Percentiles rank a stretch among this genome's conserved stretches.
phyloP scores from a whole-genome alignment of 2,888 invertebrate genomes.

The Lasius fuliginosus region DNA sequence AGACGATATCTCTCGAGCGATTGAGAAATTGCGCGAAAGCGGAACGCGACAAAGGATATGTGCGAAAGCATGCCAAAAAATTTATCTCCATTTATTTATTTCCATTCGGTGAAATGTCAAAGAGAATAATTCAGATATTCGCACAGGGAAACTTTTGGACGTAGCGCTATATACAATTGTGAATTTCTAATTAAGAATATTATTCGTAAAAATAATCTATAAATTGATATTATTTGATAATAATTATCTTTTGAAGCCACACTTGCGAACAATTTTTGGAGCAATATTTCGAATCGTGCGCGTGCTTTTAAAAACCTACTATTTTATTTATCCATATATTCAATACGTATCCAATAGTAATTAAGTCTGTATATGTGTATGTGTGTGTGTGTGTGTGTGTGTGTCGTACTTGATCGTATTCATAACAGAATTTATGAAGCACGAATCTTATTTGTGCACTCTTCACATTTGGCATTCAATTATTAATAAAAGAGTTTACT shows the following conservation, averaged over 20 bases:
- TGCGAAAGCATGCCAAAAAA: constrained; percentile 21
- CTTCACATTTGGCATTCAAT: constrained; percentile 1
- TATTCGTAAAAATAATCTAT: background rate
- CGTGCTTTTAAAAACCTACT: background rate
- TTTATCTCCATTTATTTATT: background rate
- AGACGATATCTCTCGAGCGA: constrained; percentile 19
- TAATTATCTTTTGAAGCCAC: background rate
- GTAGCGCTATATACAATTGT: background rate
- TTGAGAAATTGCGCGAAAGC: constrained; percentile 56
- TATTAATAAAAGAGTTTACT: constrained; percentile 34
- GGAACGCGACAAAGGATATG: constrained; percentile 29
- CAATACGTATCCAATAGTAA: background rate
- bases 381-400: background rate
- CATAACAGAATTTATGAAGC: background rate
- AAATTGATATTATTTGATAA: background rate
- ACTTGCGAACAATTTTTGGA: background rate
- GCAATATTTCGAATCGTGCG: background rate
- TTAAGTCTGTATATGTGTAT: background rate
- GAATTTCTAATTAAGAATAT: background rate
- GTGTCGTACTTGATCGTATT: background rate
- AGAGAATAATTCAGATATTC: background rate
- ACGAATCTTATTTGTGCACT: constrained; percentile 36
- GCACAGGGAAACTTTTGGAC: background rate
- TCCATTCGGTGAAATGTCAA: background rate
- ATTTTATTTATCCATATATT: background rate